Conservation (phyloP, 2,797 vertebrate species). For the Microctenopoma steveboyesi region DNA sequence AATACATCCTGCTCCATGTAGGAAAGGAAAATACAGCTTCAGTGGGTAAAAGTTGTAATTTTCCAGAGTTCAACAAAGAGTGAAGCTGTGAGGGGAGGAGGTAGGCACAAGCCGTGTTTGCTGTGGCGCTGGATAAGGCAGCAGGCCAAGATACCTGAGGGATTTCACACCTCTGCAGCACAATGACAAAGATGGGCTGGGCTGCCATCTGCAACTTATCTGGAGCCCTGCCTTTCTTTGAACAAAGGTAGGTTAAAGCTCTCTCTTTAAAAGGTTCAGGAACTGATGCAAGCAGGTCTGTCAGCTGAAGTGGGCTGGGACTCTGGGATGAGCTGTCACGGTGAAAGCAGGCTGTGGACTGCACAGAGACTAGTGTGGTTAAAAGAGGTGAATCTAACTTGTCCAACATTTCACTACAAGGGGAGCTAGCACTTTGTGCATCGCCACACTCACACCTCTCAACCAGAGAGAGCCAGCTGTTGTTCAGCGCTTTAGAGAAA, state of each 20-base stretch:
- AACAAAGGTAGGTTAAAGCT: conserved; percentile 51
- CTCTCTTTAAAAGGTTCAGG: conserved; percentile 59
- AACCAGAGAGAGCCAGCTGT: conserved; percentile 46
- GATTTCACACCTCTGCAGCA: conserved; percentile 52
- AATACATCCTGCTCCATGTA: conserved; percentile 11
- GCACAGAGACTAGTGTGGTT: conserved; percentile 52
- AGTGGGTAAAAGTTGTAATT: conserved; percentile 41
- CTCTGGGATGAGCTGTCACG: conserved; percentile 51
- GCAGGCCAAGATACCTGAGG: conserved; percentile 42
- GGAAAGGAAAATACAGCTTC: conserved; percentile 31
- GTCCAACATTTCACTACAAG: conserved; percentile 61
- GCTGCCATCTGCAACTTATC: conserved; percentile 45
- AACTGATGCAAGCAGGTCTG: conserved; percentile 55
- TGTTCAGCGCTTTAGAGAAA: conserved; percentile 43
- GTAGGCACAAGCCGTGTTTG: conserved; percentile 7
- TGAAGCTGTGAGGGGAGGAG: conserved; percentile 11
- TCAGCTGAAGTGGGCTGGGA: conserved; percentile 52
- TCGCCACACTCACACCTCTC: conserved; percentile 36
- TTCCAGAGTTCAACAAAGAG: conserved; percentile 44
- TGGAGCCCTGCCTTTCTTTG: conserved; percentile 45
- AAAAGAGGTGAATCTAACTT: conserved; percentile 59
- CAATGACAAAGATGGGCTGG: conserved; percentile 43
- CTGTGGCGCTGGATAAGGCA: conserved; percentile 29
- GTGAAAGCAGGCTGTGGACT: conserved; percentile 48
- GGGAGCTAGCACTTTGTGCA: conserved; percentile 52